These are phyloP conservation scores for Oryzias javanicus DNA, from an alignment of 2,113 vertebrate genomes.

Conservation along the genomic window DNA sequence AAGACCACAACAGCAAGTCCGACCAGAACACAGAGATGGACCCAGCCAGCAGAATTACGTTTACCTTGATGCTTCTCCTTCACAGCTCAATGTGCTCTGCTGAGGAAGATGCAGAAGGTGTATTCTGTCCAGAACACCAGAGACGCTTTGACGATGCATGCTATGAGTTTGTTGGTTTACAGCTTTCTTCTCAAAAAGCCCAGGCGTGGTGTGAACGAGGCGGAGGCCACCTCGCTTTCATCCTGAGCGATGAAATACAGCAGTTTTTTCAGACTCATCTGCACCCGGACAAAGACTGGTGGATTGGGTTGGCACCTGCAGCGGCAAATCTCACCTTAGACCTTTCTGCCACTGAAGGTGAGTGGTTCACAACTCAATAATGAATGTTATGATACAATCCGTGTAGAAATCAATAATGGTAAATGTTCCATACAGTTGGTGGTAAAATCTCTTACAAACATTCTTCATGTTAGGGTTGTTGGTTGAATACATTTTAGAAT, in stretches of 20 bases:
- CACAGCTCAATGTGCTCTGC: conserved; percentile 41
- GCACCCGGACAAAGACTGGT: conserved; percentile 83
- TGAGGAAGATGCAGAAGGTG: conserved; percentile 41
- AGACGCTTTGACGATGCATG: conserved; percentile 83
- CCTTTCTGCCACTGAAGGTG: conserved; percentile 64
- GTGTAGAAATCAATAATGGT: neutral
- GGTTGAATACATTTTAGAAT: too few relatives aligned
- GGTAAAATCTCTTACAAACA: neutral
- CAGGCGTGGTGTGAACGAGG: conserved; percentile 90
- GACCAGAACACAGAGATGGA: conserved; percentile 59
- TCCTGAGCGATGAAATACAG: conserved; percentile 85
- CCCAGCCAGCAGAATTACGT: conserved; percentile 4
- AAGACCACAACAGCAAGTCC: conserved; percentile 11
- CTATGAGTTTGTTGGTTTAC: conserved; percentile 84
- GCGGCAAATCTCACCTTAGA: conserved; percentile 77
- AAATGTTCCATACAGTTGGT: neutral
- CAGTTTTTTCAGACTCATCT: conserved; percentile 85
- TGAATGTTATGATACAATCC: neutral
- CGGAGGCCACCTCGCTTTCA: conserved; percentile 88
- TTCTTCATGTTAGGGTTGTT: too few relatives aligned
- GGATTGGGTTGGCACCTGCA: conserved; percentile 85
- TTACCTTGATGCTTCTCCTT: conserved; percentile 54
- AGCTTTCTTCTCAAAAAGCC: conserved; percentile 76
- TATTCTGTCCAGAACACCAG: conserved; percentile 80
- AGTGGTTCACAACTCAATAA: conserved; percentile 14